Evolutionary conservation across 2,797 vertebrate species (phyloP).

Genomic region (Vipera latastei): DNA sequence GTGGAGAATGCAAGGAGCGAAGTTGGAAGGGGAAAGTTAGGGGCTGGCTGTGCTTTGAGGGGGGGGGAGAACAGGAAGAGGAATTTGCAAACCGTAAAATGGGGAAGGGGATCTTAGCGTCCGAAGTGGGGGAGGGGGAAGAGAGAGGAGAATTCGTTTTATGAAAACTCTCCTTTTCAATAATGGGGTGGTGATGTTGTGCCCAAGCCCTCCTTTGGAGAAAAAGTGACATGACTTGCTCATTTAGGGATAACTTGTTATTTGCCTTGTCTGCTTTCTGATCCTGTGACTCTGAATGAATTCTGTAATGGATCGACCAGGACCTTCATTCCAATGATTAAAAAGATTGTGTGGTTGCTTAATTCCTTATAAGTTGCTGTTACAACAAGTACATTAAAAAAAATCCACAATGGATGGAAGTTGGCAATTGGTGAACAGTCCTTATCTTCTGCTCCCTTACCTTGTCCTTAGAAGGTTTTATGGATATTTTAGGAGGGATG

Average conservation of each 20-base stretch:
- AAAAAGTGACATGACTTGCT: background rate
- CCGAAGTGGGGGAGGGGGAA: background rate
- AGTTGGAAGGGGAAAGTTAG: conserved; percentile 4
- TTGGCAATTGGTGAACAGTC: background rate
- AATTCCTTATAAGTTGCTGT: background rate
- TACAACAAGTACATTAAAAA: background rate
- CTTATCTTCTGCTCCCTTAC: background rate
- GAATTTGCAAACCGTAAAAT: background rate
- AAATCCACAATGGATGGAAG: background rate
- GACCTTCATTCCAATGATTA: background rate
- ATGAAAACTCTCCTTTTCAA: background rate
- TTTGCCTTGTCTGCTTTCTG: background rate
- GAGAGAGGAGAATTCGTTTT: background rate
- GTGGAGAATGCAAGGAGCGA: background rate
- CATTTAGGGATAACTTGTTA: background rate
- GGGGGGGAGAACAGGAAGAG: background rate
- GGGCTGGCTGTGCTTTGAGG: background rate
- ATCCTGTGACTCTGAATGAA: background rate
- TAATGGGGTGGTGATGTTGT: background rate
- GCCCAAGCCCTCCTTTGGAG: background rate
- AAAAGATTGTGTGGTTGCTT: background rate
- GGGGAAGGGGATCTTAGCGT: background rate
- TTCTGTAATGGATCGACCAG: no score
- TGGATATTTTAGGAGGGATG: background rate
- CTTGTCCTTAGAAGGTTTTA: background rate